Conservation (phyloP, 2,888 invertebrate species). For the Perizoma affinitatum region DNA sequence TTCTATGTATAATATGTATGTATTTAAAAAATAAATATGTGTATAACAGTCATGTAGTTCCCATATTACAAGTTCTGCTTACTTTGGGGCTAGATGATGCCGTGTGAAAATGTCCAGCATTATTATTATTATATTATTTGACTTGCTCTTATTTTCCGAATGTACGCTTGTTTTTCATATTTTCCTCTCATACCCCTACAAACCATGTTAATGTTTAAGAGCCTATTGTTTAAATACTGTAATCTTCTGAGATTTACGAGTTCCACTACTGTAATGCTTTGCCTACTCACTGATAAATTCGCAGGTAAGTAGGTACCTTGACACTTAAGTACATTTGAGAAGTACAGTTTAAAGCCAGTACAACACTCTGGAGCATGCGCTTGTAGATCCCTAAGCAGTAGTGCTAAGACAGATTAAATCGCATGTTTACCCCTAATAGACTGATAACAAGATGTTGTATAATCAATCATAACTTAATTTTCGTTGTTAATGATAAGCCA, state of each 20-base stretch:
- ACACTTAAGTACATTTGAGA: neutral
- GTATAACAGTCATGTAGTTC: too few species aligned
- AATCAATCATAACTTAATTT: constrained; percentile 37
- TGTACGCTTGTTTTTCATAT: neutral
- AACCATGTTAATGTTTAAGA: neutral
- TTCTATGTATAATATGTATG: too few species aligned
- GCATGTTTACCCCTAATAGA: constrained; percentile 25
- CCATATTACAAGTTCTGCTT: too few species aligned
- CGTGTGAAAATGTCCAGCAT: too few species aligned
- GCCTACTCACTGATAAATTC: neutral
- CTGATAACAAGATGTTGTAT: constrained; percentile 14
- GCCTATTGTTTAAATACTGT: neutral
- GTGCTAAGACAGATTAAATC: constrained; percentile 12
- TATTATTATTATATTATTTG: too few species aligned
- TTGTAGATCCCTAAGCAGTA: neutral
- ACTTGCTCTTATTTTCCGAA: neutral
- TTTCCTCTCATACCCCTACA: neutral
- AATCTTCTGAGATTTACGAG: constrained; percentile 1
- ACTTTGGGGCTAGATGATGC: too few species aligned
- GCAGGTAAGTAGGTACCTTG: neutral
- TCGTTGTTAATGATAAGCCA: constrained; percentile 35
- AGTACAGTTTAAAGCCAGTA: too few species aligned
- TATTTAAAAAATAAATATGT: too few species aligned
- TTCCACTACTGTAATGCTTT: neutral
- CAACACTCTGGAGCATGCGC: too few species aligned